Base-by-base conservation (phyloP, 1,140 invertebrate species). In the Bombyx mandarina region DNA sequence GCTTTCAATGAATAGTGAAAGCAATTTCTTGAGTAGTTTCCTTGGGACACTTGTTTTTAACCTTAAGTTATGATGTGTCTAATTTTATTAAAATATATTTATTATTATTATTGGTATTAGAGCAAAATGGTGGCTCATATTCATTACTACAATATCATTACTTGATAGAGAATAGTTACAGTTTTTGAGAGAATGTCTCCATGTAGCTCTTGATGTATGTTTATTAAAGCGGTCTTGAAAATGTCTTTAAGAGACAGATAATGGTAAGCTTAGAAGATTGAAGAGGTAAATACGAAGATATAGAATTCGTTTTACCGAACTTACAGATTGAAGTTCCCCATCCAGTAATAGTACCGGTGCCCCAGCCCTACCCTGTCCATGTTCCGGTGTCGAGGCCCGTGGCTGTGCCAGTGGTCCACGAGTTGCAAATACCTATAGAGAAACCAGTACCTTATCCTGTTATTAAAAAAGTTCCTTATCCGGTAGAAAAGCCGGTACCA, bases 371-470 rank as follows among this genome's bases (percentile, higher is more conserved):
- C 61, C 91, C 92, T 7, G 91, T 93, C 22, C 91, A 91, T 54
- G 89, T 93, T 43, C 92, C 92, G 6, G 82, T 92, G 10, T 88
- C 91, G 2, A 91, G 92, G 69, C 91, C 92, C 42, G 89, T 93
- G 2, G 88, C 91, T 5, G 89, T 93, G 54, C 91, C 92, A 3
- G 88, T 93, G 10, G 78, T 93, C 57, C 91, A 89, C 65, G 92
- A 92, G 51, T 75, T 93, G 45, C 90, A 88, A 7, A 86, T 93
- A 55, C 90, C 91, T 4, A 88, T 93, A 45, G 91, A 91, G 77
- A 93, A 93, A 82, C 91, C 89, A 52, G 89, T 93, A 51, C 92
- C 92, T 1, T 92, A 91, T 73, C 89, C 91, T 26, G 90, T 93
- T 43, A 88, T 91, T 78, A 93, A 92, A 87, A 88, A 91, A 52